Evolutionary conservation across 1,140 invertebrate species (phyloP), one percentile per base, ranked within the genome.

Genomic region (Oscheius sp.): DNA sequence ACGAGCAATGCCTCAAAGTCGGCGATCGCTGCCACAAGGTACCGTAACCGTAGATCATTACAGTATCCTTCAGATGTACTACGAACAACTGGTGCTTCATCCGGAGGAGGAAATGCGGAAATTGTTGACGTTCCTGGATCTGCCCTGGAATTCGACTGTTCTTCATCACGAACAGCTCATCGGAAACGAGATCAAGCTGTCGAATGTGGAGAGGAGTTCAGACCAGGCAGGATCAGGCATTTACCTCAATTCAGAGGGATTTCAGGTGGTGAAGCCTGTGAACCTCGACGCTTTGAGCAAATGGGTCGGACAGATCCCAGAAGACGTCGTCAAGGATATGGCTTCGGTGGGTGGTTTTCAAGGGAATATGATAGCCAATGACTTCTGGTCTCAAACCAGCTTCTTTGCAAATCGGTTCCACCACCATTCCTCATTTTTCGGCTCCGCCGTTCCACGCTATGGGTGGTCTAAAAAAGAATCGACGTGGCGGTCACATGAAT

Each of bases 271-370:
- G 83, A 97, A 97, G 85, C 94, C 96, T 3, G 91, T 99, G 15
- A 98, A 98, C 88, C 86, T 94, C 71, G 94, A 98, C 86, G 95
- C 95, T 7, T 86, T 99, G 58, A 90, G 90, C 75, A 97, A 96
- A 87, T 99, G 96, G 96, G 94, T 96, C 38, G 93, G 92, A 38
- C 88, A 91, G 77, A 91, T 97, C 82, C 94, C 94, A 28, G 88
- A 90, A 4, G 93, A 97, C 85, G 93, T 96, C 29, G 89, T 94
- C 7, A 67, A n/a, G 2, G 76, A 84, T 32, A 84, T 83, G 82
- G 78, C 67, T 68, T 55, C 46, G 18, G 61, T 63, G 7, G 28
- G 49, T 55, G 15, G n/a, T n/a, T 42, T n/a, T n/a, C n/a, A n/a
- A n/a, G n/a, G n/a, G n/a, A n/a, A n/a, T n/a, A n/a, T n/a, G n/a